Percentiles rank a stretch among this genome's conserved stretches.
Evolutionary conservation across 2,888 invertebrate genomes (phyloP).

Genomic region (Julus scandinavius): DNA sequence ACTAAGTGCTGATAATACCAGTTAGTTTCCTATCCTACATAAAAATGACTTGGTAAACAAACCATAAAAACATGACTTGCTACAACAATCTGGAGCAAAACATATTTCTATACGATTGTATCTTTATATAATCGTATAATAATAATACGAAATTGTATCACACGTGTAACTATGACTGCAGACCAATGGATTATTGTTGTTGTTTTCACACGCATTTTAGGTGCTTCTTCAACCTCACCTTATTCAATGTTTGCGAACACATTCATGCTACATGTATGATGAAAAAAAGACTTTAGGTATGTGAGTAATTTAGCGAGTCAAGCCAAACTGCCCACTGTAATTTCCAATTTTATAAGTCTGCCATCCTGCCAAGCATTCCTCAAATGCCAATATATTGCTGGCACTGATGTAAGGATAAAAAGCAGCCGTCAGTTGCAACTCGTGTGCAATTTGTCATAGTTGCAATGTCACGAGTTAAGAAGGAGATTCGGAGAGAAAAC

Average conservation of each 20-base stretch:
- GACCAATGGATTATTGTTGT: too few species aligned
- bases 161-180: too few species aligned
- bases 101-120: too few species aligned
- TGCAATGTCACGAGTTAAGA: constrained; percentile 35
- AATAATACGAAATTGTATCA: too few species aligned
- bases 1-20: too few species aligned
- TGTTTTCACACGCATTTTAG: not conserved
- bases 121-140: too few species aligned
- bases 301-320: constrained; percentile 31
- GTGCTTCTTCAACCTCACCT: not conserved
- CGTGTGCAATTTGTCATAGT: constrained; percentile 43
- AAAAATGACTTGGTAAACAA: too few species aligned
- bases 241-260: not conserved
- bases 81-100: too few species aligned
- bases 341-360: constrained; percentile 36
- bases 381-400: constrained; percentile 30
- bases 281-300: not conserved
- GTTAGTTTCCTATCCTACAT: too few species aligned
- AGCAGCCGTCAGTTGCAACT: constrained; percentile 44
- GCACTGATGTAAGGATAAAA: constrained; percentile 13
- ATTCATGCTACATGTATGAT: not conserved
- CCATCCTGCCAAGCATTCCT: not conserved
- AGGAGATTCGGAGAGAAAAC: constrained; percentile 36
- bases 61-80: too few species aligned
- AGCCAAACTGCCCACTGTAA: constrained; percentile 40